phyloP scores from a whole-genome alignment of 2,113 vertebrate genomes.

The Ceuthmochares aereus region DNA sequence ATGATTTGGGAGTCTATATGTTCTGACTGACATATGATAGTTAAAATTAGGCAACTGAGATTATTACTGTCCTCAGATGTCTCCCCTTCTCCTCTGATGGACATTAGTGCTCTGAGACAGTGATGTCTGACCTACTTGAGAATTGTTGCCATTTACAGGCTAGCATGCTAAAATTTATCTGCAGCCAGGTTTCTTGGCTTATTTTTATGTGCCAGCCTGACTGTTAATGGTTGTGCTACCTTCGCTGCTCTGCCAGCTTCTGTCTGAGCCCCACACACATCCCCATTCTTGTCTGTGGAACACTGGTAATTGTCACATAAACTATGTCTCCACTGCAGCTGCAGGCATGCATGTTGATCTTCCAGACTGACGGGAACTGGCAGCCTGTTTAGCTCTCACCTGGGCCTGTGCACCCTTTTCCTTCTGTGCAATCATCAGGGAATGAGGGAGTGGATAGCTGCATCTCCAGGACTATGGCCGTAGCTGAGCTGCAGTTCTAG shows the following conservation, averaged over 20 bases:
- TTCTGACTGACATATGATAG: neutral
- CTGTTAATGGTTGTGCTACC: neutral
- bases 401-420: neutral
- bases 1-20: neutral
- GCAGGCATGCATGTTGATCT: neutral
- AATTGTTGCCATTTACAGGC: neutral
- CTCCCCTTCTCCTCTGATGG: neutral
- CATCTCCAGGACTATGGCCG: neutral
- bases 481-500: fast-evolving
- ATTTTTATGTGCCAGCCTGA: neutral
- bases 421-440: neutral
- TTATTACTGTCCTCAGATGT: neutral
- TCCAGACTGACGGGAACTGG: neutral
- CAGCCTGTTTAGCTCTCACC: neutral
- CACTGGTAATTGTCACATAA: fast-evolving
- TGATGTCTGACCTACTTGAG: neutral
- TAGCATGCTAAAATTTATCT: neutral
- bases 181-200: neutral
- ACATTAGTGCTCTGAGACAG: neutral
- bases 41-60: neutral
- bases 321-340: neutral
- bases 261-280: neutral
- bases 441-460: neutral
- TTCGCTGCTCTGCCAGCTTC: neutral
- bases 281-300: neutral